Conservation (phyloP, 2,113 vertebrate species). For the Sinocyclocheilus anshuiensis region DNA sequence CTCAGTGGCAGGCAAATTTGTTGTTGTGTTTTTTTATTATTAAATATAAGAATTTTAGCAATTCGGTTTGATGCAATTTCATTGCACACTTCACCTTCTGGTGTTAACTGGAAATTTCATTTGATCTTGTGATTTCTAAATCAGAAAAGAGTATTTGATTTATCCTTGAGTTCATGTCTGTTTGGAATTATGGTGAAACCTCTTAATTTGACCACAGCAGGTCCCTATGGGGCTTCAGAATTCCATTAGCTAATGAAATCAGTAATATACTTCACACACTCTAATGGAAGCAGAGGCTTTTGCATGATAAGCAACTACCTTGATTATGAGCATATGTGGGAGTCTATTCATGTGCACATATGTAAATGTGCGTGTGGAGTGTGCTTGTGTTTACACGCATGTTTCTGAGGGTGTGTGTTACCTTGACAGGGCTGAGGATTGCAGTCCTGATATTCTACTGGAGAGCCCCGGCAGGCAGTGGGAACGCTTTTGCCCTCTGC, state of each 20-base stretch:
- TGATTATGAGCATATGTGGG: constrained; percentile 12
- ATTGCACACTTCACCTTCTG: neutral
- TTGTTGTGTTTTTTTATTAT: neutral
- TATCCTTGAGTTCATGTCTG: constrained; percentile 22
- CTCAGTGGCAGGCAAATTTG: too few relatives aligned
- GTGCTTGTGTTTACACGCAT: neutral
- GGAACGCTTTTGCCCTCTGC: constrained; percentile 88
- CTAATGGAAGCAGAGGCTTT: constrained; percentile 60
- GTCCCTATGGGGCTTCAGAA: constrained; percentile 43
- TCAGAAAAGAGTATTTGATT: neutral
- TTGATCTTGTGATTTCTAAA: neutral
- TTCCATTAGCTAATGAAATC: constrained; percentile 74
- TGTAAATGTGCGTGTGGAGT: neutral
- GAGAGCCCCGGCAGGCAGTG: constrained; percentile 87
- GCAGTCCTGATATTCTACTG: constrained; percentile 94
- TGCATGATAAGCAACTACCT: neutral
- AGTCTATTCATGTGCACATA: neutral
- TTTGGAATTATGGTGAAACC: constrained; percentile 31
- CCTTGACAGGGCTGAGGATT: constrained; percentile 92
- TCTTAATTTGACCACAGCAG: constrained; percentile 17
- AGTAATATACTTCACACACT: constrained; percentile 66
- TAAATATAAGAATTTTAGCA: neutral
- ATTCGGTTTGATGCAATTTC: neutral
- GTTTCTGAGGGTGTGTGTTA: constrained; percentile 63
- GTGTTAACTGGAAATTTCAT: neutral